Percentiles rank a stretch among this genome's conserved stretches.
phyloP scores from a whole-genome alignment of 2,888 invertebrate species.

The Cryptocephalus primarius region DNA sequence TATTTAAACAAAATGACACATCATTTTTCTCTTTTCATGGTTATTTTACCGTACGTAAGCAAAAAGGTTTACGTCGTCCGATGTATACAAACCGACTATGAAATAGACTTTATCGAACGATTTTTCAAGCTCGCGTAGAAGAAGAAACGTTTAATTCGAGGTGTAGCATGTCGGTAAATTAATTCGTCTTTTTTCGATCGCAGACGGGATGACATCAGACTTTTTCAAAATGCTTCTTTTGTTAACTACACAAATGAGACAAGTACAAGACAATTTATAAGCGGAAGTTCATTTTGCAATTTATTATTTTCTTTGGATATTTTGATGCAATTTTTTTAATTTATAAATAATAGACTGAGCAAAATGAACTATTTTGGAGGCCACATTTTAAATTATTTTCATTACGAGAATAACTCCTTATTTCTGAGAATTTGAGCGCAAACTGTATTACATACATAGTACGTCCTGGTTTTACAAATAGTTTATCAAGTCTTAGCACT shows the following conservation, averaged over 20 bases:
- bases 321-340: too few relatives aligned
- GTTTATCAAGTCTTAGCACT: too few relatives aligned
- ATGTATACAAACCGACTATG: constrained; percentile 12
- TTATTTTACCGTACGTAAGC: constrained; percentile 12
- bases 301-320: too few relatives aligned
- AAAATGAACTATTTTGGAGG: too few relatives aligned
- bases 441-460: too few relatives aligned
- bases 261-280: not conserved
- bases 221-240: not conserved
- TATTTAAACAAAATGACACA: constrained; percentile 24
- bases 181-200: constrained; percentile 1
- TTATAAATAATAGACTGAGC: too few relatives aligned
- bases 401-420: too few relatives aligned
- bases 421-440: too few relatives aligned
- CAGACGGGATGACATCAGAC: too few relatives aligned
- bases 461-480: too few relatives aligned
- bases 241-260: not conserved
- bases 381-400: too few relatives aligned
- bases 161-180: not conserved
- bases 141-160: constrained; percentile 1
- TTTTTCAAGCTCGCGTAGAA: constrained; percentile 1
- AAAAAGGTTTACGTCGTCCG: constrained; percentile 13
- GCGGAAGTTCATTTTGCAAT: too few relatives aligned
- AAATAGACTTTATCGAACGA: constrained; percentile 13
- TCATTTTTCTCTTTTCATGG: constrained; percentile 19